phyloP scores from a whole-genome alignment of 2,113 vertebrate species.

The Sus scrofa region T2T-Sscrofa CM000821.6:35514501-35515000 shows the following conservation, averaged over 20 bases:
- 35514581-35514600: background rate
- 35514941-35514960: no score
- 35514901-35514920: background rate
- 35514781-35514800: background rate
- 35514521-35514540: background rate
- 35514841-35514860: background rate
- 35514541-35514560: background rate
- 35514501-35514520: background rate
- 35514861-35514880: background rate
- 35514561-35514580: background rate
- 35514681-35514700: background rate
- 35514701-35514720: background rate
- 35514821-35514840: background rate
- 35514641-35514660: background rate
- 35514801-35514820: background rate
- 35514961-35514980: no score
- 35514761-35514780: background rate
- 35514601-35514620: background rate
- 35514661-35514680: background rate
- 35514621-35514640: background rate
- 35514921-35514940: background rate
- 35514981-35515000: no score
- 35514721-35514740: background rate
- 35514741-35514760: background rate
- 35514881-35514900: background rate